Evolutionary conservation across 2,888 invertebrate genomes (phyloP), one percentile per base, ranked within the genome.

Genomic region (Lordiphosa andalusiaca): DNA sequence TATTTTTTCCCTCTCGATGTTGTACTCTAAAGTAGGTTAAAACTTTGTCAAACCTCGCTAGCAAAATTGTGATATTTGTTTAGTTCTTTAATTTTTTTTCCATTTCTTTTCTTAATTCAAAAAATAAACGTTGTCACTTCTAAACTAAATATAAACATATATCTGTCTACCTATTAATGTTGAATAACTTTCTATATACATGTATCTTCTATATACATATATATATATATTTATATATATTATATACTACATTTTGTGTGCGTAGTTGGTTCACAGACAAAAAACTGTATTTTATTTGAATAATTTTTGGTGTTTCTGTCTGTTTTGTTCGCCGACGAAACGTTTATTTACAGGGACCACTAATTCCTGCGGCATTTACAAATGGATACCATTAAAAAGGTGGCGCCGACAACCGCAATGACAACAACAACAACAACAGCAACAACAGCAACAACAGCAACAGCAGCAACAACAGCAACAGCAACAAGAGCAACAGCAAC

Each of bases 311-410:
- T 78, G 38, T 60, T 52, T 62, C 49, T 62, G 52, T 73, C 75
- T 70, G 74, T 67, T 73, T 69, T 74, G 71, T 69, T 73, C 56
- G 68, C 51, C 67, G 21, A 70, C 81, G 76, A 76, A 68, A 71
- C 56, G 68, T 80, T 73, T 77, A 72, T 78, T 88, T 86, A 57
- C 94, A 97, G 97, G 97, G 96, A 90, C 96, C 97, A 90, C 93
- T 98, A 93, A 97, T 98, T 93, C 97, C 97, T 92, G 96, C 97
- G 92, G 97, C 97, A 92, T 98, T 97, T 92, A 97, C 97, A 93
- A 98, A 98, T 93, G 98, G 98, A 92, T 97, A 97, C 93, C 97
- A 97, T 94, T 92, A 90, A 90, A 44, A 78, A 77, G 82, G 86
- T 86, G 86, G 80, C 86, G 83, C 77, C 78, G 82, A 81, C 77